Percentiles rank a stretch among this genome's conserved stretches.
Evolutionary conservation across 2,113 vertebrate species (phyloP).

Genomic region (Callipepla californica): DNA sequence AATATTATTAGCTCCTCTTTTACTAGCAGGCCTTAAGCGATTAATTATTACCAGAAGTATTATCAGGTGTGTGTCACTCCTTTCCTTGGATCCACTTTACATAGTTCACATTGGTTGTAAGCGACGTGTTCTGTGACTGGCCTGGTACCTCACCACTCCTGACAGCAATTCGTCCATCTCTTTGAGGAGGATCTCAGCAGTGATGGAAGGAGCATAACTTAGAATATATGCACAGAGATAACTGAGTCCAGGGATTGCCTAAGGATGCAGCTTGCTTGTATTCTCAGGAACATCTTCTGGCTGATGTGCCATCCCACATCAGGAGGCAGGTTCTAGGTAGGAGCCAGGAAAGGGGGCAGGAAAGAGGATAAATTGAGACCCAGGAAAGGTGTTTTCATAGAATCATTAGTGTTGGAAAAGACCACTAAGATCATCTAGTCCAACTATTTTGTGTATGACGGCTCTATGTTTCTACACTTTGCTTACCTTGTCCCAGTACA

Average conservation of each 20-base stretch:
- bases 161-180: not conserved
- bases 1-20: constrained; percentile 55
- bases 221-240: not conserved
- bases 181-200: not conserved
- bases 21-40: constrained; percentile 27
- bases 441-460: not conserved
- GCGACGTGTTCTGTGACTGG: not conserved
- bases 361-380: not conserved
- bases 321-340: not conserved
- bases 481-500: not conserved
- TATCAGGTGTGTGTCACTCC: constrained; percentile 44
- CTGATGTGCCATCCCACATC: not conserved
- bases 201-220: not conserved
- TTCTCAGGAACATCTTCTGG: not conserved
- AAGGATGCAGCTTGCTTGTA: not conserved
- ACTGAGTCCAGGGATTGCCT: not conserved
- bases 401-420: too few species aligned
- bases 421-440: too few species aligned
- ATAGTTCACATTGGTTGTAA: not conserved
- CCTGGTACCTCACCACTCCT: not conserved
- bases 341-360: not conserved
- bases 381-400: not conserved
- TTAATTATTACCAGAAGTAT: constrained; percentile 46
- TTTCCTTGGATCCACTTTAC: constrained; percentile 27
- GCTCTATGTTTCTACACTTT: not conserved